Conservation (phyloP, 2,888 invertebrate species). For the Chymomyza amoena region DNA sequence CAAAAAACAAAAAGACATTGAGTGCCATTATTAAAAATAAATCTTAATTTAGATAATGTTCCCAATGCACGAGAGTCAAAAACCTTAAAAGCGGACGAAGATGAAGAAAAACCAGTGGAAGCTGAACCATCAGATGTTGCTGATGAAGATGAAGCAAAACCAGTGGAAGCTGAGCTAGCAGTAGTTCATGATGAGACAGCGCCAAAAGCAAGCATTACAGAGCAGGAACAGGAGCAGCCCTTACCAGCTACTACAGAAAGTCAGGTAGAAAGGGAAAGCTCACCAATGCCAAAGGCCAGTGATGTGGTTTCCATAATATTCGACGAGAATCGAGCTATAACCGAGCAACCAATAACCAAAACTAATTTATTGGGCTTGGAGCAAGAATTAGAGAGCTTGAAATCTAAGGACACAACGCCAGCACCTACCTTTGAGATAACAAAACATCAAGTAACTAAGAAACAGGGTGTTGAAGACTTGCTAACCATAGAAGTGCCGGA, state of each 20-base stretch:
- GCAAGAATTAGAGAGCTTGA: slow-evolving; percentile 41
- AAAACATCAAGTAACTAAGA: slow-evolving; percentile 63
- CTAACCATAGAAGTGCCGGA: slow-evolving; percentile 30
- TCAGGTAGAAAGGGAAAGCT: background rate
- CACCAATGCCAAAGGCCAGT: slow-evolving; percentile 33
- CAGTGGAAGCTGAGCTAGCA: background rate
- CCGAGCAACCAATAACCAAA: slow-evolving; percentile 52
- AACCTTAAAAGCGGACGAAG: slow-evolving; percentile 10
- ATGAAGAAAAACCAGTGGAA: background rate
- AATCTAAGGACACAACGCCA: slow-evolving; percentile 23
- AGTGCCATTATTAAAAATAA: background rate
- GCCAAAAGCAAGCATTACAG: background rate
- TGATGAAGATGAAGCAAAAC: background rate
- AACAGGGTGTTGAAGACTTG: slow-evolving; percentile 56
- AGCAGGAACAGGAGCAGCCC: background rate
- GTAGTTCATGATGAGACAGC: background rate
- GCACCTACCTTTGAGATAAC: slow-evolving; percentile 39
- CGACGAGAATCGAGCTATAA: slow-evolving; percentile 48
- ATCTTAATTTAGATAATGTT: background rate
- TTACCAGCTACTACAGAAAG: background rate
- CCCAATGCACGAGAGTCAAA: slow-evolving; percentile 50
- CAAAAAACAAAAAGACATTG: background rate
- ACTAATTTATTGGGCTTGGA: slow-evolving; percentile 50
- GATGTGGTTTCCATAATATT: slow-evolving; percentile 45
- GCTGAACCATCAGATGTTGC: background rate